These are phyloP conservation scores for Oryzias dopingdopingensis DNA, from an alignment of 2,797 vertebrate genomes.

Conservation along the genomic window DNA sequence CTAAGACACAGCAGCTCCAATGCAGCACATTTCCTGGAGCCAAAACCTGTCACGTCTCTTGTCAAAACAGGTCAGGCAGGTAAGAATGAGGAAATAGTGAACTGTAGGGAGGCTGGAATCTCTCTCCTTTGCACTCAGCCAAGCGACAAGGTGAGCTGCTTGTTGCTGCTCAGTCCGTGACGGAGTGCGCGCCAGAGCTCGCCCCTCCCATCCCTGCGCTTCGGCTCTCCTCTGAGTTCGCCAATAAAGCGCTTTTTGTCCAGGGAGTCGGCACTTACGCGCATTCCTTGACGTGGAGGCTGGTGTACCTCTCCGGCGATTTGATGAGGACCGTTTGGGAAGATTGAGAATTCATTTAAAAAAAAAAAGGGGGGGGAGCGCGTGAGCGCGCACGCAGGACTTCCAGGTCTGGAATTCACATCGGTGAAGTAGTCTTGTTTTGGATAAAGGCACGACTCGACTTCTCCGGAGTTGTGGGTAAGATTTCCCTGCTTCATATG, in stretches of 20 bases:
- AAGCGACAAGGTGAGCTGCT: slow-evolving; percentile 51
- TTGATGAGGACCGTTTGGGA: slow-evolving; percentile 42
- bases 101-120: slow-evolving; percentile 30
- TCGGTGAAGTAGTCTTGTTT: slow-evolving; percentile 25
- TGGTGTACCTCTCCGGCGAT: slow-evolving; percentile 47
- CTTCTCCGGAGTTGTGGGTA: slow-evolving; percentile 53
- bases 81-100: slow-evolving; percentile 22
- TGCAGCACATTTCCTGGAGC: background rate
- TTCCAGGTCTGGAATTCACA: slow-evolving; percentile 46
- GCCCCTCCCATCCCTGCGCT: slow-evolving; percentile 65
- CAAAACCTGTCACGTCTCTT: background rate
- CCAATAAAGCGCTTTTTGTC: slow-evolving; percentile 73
- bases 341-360: slow-evolving; percentile 6
- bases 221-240: slow-evolving; percentile 52
- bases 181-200: slow-evolving; percentile 40
- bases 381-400: slow-evolving; percentile 19
- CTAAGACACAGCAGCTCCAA: background rate
- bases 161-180: slow-evolving; percentile 22
- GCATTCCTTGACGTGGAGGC: slow-evolving; percentile 70
- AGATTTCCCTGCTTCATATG: slow-evolving; percentile 25
- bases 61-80: slow-evolving; percentile 53
- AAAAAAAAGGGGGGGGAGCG: slow-evolving; percentile 5
- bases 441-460: slow-evolving; percentile 49
- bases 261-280: slow-evolving; percentile 57
- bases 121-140: slow-evolving; percentile 16